Percentiles rank a stretch among this genome's conserved stretches.
phyloP scores from a whole-genome alignment of 2,888 invertebrate species.

The Chelonus formosanus region DNA sequence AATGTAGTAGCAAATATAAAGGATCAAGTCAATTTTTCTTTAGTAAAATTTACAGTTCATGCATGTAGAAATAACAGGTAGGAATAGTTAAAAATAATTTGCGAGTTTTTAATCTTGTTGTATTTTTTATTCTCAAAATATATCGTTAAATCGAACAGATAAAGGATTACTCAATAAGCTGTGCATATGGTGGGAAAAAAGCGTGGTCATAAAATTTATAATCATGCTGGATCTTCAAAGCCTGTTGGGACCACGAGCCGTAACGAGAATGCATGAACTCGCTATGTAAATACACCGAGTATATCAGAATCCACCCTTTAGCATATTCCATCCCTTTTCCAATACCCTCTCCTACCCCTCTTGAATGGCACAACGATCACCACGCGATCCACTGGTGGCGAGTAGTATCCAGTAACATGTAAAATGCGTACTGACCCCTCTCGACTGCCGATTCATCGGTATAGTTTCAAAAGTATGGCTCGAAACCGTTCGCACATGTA shows the following conservation, averaged over 20 bases:
- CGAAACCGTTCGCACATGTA: slow-evolving; percentile 9
- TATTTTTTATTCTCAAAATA: not conserved
- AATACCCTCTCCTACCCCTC: not conserved
- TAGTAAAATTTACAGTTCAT: no score
- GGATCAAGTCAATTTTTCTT: no score
- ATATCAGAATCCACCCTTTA: slow-evolving; percentile 25
- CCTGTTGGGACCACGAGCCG: slow-evolving; percentile 33
- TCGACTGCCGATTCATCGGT: slow-evolving; percentile 9
- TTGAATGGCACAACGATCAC: slow-evolving; percentile 1
- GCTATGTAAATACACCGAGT: slow-evolving; percentile 39
- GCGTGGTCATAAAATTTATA: slow-evolving; percentile 32
- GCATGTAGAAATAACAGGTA: not conserved
- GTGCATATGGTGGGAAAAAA: slow-evolving; percentile 18
- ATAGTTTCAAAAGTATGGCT: not conserved
- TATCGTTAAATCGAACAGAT: slow-evolving; percentile 14
- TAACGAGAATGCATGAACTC: slow-evolving; percentile 38
- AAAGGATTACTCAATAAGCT: slow-evolving; percentile 28
- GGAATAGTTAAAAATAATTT: slow-evolving; percentile 7
- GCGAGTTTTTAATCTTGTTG: slow-evolving; percentile 15
- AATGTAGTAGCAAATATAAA: no score
- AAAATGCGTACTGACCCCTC: slow-evolving; percentile 5
- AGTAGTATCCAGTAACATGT: slow-evolving; percentile 4
- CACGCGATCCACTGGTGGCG: not conserved
- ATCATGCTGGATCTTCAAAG: slow-evolving; percentile 30
- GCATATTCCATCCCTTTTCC: not conserved